A percentile compares a stretch with the other conserved stretches of the same genome.
phyloP scores from a whole-genome alignment of 2,113 vertebrate genomes.

The Otolemur garnettii region DNA sequence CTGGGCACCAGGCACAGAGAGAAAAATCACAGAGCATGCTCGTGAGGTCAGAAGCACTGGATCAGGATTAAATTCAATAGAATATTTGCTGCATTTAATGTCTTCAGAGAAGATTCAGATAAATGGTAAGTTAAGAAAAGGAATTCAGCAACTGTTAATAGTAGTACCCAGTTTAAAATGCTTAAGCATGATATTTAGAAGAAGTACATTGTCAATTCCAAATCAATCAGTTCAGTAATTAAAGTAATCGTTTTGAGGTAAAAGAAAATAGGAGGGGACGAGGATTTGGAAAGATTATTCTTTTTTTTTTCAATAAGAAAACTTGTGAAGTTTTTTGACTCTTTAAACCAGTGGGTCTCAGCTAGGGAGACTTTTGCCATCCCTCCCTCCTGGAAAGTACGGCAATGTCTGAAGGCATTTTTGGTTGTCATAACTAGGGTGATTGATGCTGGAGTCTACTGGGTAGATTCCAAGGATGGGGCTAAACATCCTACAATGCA shows the following conservation, averaged over 20 bases:
- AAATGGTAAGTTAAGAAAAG: not conserved
- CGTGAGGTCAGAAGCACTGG: too few relatives aligned
- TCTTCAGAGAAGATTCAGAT: not conserved
- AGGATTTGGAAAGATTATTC: too few relatives aligned
- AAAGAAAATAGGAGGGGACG: not conserved
- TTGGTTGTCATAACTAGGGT: not conserved
- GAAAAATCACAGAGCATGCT: not conserved
- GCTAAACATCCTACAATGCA: not conserved
- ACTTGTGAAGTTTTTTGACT: not conserved
- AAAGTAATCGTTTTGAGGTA: not conserved
- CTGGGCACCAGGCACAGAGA: too few relatives aligned
- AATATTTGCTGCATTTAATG: not conserved
- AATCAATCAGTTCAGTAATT: not conserved
- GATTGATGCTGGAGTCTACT: not conserved
- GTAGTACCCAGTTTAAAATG: not conserved
- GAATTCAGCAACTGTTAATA: not conserved
- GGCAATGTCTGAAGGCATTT: not conserved
- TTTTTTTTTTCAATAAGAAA: not conserved
- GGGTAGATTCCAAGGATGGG: not conserved
- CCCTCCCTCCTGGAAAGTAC: rapidly evolving
- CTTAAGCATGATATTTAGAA: not conserved
- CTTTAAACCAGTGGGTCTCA: not conserved
- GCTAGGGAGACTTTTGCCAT: not conserved
- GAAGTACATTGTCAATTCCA: not conserved
- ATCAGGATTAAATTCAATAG: not conserved